Percentiles rank a stretch among this genome's conserved stretches.
Conservation (phyloP, 2,888 invertebrate species). For the Oeneis ivallda region DNA sequence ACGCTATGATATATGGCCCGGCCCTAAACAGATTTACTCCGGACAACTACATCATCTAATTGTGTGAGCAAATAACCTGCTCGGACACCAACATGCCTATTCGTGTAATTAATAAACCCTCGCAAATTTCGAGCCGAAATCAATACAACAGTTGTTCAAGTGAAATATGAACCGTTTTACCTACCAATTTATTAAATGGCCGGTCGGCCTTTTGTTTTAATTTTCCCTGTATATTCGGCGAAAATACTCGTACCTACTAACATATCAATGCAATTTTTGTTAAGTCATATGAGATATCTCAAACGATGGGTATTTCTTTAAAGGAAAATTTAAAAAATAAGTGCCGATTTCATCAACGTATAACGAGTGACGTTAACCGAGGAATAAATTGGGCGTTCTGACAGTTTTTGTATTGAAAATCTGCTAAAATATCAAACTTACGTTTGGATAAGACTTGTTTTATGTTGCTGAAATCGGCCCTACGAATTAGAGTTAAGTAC, state of each 20-base stretch:
- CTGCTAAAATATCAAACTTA: no score
- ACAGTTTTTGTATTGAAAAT: no score
- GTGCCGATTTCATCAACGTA: no score
- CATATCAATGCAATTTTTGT: not conserved
- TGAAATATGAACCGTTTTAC: slow-evolving; percentile 27
- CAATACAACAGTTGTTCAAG: slow-evolving; percentile 34
- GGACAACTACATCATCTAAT: slow-evolving; percentile 1
- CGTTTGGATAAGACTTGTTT: no score
- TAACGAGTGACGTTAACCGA: no score
- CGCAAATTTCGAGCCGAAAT: slow-evolving; percentile 26
- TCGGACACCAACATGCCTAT: slow-evolving; percentile 11
- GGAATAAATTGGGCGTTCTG: no score
- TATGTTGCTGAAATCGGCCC: no score
- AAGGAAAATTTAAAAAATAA: no score
- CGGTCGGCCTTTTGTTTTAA: slow-evolving; percentile 10
- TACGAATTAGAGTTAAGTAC: no score
- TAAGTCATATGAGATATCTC: not conserved
- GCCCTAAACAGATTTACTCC: not conserved
- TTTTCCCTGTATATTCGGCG: slow-evolving; percentile 10
- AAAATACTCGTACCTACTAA: not conserved
- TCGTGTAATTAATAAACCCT: slow-evolving; percentile 30
- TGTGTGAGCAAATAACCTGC: slow-evolving; percentile 14
- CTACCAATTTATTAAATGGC: slow-evolving; percentile 24
- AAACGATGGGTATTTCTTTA: not conserved
- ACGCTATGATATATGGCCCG: no score